Evolutionary conservation across 2,888 invertebrate species (phyloP), one percentile per base, ranked within the genome.

Genomic region (Aleiodes testaceus): DNA sequence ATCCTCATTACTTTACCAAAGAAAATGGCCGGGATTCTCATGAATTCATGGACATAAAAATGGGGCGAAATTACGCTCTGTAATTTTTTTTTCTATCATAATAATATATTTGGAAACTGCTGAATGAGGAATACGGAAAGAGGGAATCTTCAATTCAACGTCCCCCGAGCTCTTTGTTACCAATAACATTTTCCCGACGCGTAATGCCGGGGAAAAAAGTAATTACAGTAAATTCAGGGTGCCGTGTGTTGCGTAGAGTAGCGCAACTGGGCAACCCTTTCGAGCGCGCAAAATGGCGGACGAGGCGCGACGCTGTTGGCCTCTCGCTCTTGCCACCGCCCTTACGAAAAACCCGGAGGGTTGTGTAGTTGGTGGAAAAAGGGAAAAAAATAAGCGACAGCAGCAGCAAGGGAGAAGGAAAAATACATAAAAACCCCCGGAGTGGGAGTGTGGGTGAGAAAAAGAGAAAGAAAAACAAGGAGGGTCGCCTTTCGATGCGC

Each of bases 181-280:
- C 84, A 83, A 85, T 83, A 84, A 84, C 80, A 82, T 83, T 85
- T 84, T 82, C 79, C 75, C 82, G 79, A 80, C 79, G 78, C 81
- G 81, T 80, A 80, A 80, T 81, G 80, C 81, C 81, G 78, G 81
- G 80, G 82, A 67, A 53, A 79, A 85, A 83, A 84, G 83, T 84
- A 85, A 85, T 85, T 84, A 84, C 84, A 82, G 84, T 84, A 83
- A 84, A 85, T 85, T 84, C 85, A 83, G 82, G 78, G 78, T 79
- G 76, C 79, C 72, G 76, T 70, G 42, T 59, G 18, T 36, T 18
- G 61, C 61, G 18, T 20, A 45, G 14, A 16, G 42, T 52, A 30
- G 64, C 42, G 53, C 47, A 61, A 61, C 61, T 73, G 74, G 67
- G 77, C 80, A 80, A 83, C 84, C 84, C 84, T 84, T 84, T 79